phyloP scores from a whole-genome alignment of 2,113 vertebrate genomes.

The Mobula hypostoma region DNA sequence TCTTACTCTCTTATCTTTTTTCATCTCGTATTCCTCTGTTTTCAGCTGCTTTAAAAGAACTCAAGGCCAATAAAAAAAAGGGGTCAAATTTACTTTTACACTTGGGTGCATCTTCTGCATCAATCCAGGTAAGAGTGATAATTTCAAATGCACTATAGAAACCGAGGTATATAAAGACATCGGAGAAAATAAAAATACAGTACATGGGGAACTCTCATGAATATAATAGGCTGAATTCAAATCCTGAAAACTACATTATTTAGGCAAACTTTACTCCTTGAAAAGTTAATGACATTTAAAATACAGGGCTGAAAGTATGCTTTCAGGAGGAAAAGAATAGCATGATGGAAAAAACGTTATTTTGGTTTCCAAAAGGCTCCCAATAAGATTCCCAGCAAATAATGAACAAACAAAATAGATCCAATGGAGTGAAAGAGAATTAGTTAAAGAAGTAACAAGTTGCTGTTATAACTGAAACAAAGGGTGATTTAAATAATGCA shows the following conservation, averaged over 20 bases:
- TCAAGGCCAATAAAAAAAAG: background rate
- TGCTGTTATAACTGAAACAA: background rate
- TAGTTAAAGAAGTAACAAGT: background rate
- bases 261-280: background rate
- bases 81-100: background rate
- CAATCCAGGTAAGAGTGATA: background rate
- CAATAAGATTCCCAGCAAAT: background rate
- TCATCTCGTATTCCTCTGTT: background rate
- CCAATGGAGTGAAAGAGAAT: background rate
- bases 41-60: background rate
- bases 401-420: background rate
- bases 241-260: background rate
- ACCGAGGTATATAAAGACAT: background rate
- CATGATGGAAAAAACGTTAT: background rate
- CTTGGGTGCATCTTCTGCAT: background rate
- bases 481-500: background rate
- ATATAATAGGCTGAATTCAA: background rate
- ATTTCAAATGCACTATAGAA: background rate
- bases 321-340: background rate
- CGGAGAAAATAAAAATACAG: background rate
- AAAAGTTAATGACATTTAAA: background rate
- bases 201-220: background rate
- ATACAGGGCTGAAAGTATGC: background rate
- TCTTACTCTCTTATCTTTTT: background rate
- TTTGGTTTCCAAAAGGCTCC: background rate